Evolutionary conservation across 2,888 invertebrate genomes (phyloP).

Genomic region (Leucoptera coffeella): DNA sequence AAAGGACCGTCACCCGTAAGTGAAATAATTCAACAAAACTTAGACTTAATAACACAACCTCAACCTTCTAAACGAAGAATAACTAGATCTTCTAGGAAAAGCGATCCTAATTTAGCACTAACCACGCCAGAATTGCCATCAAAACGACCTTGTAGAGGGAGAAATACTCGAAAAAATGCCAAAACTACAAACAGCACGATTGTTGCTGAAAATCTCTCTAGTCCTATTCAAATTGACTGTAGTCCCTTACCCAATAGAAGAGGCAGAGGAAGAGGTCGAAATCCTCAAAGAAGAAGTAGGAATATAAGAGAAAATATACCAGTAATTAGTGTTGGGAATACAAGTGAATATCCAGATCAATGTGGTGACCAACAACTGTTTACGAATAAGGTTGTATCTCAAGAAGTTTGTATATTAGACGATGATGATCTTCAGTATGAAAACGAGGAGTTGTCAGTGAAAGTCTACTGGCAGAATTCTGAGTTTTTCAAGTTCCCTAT

Average conservation of each 20-base stretch:
- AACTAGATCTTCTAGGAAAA: background rate
- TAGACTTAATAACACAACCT: background rate
- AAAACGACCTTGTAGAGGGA: constrained; percentile 2
- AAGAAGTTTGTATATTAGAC: constrained; percentile 10
- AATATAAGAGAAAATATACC: constrained; percentile 6
- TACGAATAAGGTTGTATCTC: constrained; percentile 9
- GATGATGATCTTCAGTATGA: constrained; percentile 17
- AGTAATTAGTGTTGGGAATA: constrained; percentile 24
- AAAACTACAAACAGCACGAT: background rate
- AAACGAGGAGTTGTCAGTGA: constrained; percentile 35
- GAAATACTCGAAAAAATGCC: constrained; percentile 1
- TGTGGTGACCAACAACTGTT: constrained; percentile 19
- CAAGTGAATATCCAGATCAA: constrained; percentile 24
- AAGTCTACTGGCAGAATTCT: constrained; percentile 35
- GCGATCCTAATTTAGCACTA: background rate
- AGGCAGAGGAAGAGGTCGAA: constrained; percentile 6
- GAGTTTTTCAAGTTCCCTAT: constrained; percentile 31
- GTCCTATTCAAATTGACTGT: too few relatives aligned
- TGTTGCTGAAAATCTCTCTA: too few relatives aligned
- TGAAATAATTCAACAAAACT: background rate
- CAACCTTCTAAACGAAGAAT: background rate
- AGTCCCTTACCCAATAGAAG: constrained; percentile 1
- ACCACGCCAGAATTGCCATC: background rate
- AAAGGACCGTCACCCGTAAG: background rate
- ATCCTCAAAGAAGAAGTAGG: constrained; percentile 1